A percentile compares a stretch with the other conserved stretches of the same genome.
Evolutionary conservation across 2,113 vertebrate species (phyloP).

Genomic region (Rhinolophus sinicus): DNA sequence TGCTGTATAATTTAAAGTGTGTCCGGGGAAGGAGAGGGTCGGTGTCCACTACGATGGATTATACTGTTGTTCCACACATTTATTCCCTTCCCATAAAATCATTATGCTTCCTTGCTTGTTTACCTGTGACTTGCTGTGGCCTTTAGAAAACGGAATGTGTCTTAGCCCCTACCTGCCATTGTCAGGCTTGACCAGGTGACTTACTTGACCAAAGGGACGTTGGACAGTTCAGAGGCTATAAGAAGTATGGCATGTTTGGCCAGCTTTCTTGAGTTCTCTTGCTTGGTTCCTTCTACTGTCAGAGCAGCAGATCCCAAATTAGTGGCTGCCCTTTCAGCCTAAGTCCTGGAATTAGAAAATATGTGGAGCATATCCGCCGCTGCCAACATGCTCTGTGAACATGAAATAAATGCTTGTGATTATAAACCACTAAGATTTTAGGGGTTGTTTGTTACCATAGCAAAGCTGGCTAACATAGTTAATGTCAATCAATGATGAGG

Average conservation of each 20-base stretch:
- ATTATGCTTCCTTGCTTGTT: not conserved
- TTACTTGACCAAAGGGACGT: not conserved
- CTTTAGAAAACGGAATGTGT: not conserved
- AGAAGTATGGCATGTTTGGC: rapidly evolving
- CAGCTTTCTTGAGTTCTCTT: not conserved
- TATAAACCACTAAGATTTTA: conserved; percentile 45
- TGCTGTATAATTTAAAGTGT: not conserved
- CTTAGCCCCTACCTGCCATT: not conserved
- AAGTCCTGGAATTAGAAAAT: not conserved
- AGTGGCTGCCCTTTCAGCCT: conserved; percentile 10
- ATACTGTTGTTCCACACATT: not conserved
- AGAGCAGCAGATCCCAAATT: conserved; percentile 1
- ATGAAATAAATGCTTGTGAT: conserved; percentile 7
- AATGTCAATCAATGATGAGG: conserved; percentile 77
- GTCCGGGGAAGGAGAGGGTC: not conserved
- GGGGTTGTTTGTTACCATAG: conserved; percentile 70
- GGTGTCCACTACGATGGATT: rapidly evolving
- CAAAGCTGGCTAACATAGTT: conserved; percentile 72
- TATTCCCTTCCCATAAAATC: not conserved
- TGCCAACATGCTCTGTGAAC: conserved; percentile 39
- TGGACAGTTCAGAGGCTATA: not conserved
- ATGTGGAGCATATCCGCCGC: not conserved
- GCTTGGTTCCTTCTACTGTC: not conserved
- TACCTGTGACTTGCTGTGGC: not conserved
- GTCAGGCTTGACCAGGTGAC: not conserved